Percentiles rank a stretch among this genome's conserved stretches.
Evolutionary conservation across 2,888 invertebrate genomes (phyloP).

Genomic region (Heliconius cydno): DNA sequence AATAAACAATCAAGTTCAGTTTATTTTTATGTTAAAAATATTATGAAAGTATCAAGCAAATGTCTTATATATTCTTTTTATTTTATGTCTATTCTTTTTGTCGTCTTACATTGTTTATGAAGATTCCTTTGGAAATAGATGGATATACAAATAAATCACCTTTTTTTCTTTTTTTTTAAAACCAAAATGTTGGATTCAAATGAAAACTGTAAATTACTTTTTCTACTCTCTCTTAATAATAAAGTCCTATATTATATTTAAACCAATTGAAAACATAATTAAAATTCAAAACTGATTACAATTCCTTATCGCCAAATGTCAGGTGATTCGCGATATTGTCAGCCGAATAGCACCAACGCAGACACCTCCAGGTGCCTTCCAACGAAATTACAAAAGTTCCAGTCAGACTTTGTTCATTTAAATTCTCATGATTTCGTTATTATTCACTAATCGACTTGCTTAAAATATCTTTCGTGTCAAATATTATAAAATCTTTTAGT

Average conservation of each 20-base stretch:
- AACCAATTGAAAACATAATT: constrained; percentile 19
- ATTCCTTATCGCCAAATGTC: constrained; percentile 36
- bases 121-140: too few relatives aligned
- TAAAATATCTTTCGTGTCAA: constrained; percentile 18
- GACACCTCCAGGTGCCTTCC: constrained; percentile 76
- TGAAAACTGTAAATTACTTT: too few relatives aligned
- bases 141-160: too few relatives aligned
- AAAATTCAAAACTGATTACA: constrained; percentile 23
- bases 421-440: constrained; percentile 78
- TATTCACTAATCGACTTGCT: constrained; percentile 56
- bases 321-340: constrained; percentile 61
- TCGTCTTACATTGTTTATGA: too few relatives aligned
- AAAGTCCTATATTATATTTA: too few relatives aligned
- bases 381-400: constrained; percentile 82
- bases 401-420: constrained; percentile 73
- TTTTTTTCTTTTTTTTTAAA: too few relatives aligned
- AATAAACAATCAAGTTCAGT: not conserved
- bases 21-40: not conserved
- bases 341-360: constrained; percentile 71
- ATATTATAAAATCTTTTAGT: constrained; percentile 31
- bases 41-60: too few relatives aligned
- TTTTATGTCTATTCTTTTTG: too few relatives aligned
- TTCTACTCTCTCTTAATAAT: too few relatives aligned
- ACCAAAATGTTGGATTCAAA: too few relatives aligned
- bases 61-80: too few relatives aligned